Evolutionary conservation across 1,140 invertebrate genomes (phyloP).

Genomic region (Lordiphosa stackelbergi): DNA sequence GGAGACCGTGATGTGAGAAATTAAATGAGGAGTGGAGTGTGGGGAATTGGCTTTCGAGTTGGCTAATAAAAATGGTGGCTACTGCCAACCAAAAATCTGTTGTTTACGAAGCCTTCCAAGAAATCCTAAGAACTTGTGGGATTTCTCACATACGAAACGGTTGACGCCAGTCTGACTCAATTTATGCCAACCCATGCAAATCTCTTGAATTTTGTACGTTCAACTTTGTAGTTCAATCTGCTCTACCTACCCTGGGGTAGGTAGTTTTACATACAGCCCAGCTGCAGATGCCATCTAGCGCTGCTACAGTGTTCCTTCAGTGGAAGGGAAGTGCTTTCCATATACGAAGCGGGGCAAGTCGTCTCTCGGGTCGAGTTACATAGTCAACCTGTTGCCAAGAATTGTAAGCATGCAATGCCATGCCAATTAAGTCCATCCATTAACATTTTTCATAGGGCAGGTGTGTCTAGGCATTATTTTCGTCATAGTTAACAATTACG

Average conservation of each 20-base stretch:
- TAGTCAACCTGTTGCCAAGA: constrained; percentile 38
- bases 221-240: constrained; percentile 20
- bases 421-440: constrained; percentile 35
- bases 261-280: constrained; percentile 43
- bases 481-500: constrained; percentile 42
- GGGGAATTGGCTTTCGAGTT: no score
- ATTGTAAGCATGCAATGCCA: constrained; percentile 40
- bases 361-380: neutral
- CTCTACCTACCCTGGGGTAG: constrained; percentile 17
- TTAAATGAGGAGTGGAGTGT: neutral
- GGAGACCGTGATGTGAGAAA: constrained; percentile 53
- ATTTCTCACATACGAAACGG: constrained; percentile 1
- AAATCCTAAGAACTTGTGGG: constrained; percentile 3
- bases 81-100: constrained; percentile 1
- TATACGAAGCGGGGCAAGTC: neutral
- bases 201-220: constrained; percentile 7
- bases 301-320: constrained; percentile 24
- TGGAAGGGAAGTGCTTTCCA: constrained; percentile 14
- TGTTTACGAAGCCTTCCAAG: constrained; percentile 28
- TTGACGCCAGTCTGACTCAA: constrained; percentile 2
- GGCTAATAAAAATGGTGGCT: neutral
- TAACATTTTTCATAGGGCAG: constrained; percentile 68
- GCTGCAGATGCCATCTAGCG: constrained; percentile 44
- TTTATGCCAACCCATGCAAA: constrained; percentile 12
- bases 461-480: constrained; percentile 36